Base-by-base conservation (phyloP, 2,888 invertebrate genomes). In the Mesorhabditis spiculigera region DNA sequence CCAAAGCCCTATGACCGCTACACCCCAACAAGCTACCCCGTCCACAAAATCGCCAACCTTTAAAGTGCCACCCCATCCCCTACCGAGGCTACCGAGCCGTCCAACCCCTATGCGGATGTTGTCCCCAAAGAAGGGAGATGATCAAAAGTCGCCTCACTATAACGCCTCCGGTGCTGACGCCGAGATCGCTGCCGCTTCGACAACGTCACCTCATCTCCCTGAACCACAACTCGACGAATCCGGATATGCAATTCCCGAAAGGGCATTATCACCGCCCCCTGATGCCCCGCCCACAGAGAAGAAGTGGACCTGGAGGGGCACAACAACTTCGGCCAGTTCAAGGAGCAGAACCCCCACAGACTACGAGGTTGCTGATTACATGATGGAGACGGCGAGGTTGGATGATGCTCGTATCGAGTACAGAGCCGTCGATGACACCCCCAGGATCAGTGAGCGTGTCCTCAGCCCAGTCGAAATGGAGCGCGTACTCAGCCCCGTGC, bases 231-330 rank as follows among this genome's bases (percentile, higher is more conserved):
- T 50, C n/a, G 58, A 50, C n/a, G 58, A 50, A 50, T 10, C 58
- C n/a, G 58, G 58, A 50, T 50, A 50, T 50, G 58, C 58, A 13
- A n/a, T 50, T 50, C 58, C 58, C 10, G 58, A 50, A 50, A 50
- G 58, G n/a, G 58, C n/a, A 13, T n/a, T 50, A 10, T 50, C 58
- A 1, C 58, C 58, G n/a, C 58, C 58, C 8, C 58, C 58, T 50
- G 58, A 50, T 10, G 8, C 58, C 8, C 8, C 8, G 8, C 28
- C 28, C 28, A 50, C 8, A 50, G 58, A 50, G 8, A 50, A 50
- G 58, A 50, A 50, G n/a, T 50, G 58, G 58, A 50, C 58, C 8
- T 50, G 58, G 58, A 50, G n/a, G n/a, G 58, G 58, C 8, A 50
- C 58, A n/a, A 50, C 8, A 13, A 13, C n/a, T 13, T 50, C 58